Evolutionary conservation across 2,113 vertebrate species (phyloP).

Genomic region (Piliocolobus tephrosceles): DNA sequence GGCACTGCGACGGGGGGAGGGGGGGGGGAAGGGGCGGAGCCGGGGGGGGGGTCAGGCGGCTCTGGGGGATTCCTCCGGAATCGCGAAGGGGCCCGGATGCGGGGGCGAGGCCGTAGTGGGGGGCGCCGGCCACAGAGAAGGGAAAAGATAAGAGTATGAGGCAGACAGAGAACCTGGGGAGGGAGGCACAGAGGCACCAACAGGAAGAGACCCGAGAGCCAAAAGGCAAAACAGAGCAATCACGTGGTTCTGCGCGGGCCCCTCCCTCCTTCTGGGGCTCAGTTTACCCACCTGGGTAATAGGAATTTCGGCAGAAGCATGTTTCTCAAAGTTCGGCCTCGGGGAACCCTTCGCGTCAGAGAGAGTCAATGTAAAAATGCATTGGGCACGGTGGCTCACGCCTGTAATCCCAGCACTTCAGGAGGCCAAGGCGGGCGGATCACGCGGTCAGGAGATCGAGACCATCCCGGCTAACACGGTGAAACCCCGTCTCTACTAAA

Average conservation of each 20-base stretch:
- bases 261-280: neutral
- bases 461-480: too few species aligned
- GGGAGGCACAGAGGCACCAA: neutral
- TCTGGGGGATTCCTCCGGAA: slow-evolving; percentile 35
- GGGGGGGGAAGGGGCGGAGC: neutral
- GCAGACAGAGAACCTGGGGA: too few species aligned
- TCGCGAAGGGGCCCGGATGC: neutral
- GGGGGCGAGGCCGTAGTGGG: neutral
- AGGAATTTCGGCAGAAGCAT: neutral
- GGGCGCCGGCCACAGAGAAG: neutral
- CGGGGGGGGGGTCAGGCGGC: neutral
- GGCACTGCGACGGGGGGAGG: rapidly evolving
- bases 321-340: neutral
- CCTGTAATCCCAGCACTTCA: too few species aligned
- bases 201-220: neutral
- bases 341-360: neutral
- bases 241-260: neutral
- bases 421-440: too few species aligned
- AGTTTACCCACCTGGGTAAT: neutral
- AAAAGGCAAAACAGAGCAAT: neutral
- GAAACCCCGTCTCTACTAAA: too few species aligned
- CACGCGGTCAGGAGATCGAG: too few species aligned
- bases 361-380: neutral
- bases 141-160: neutral
- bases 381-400: neutral